Percentiles rank a stretch among this genome's conserved stretches.
Evolutionary conservation across 2,797 vertebrate genomes (phyloP).

Genomic region (Tamandua tetradactyla): DNA sequence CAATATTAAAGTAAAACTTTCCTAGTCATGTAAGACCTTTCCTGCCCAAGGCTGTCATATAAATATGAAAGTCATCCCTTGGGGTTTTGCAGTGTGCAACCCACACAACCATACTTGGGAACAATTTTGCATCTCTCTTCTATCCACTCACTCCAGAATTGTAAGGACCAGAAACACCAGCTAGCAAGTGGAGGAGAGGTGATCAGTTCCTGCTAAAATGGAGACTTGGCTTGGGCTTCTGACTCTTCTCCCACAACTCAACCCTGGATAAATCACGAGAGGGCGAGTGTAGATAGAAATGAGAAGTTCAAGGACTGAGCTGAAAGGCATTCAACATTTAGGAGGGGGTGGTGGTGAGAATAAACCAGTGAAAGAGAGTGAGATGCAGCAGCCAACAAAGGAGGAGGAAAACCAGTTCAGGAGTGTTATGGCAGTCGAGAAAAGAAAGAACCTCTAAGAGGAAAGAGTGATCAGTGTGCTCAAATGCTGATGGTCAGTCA

Average conservation of each 20-base stretch:
- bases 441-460: too few species aligned
- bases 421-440: not conserved
- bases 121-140: not conserved
- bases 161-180: not conserved
- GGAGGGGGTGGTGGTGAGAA: too few species aligned
- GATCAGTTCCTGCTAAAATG: not conserved
- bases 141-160: not conserved
- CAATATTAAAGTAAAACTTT: not conserved
- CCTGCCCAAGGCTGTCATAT: not conserved
- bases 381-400: not conserved
- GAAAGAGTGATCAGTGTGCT: not conserved
- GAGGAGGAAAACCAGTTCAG: not conserved
- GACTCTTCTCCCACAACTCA: not conserved
- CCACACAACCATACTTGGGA: not conserved
- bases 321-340: too few species aligned
- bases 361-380: not conserved
- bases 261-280: too few species aligned
- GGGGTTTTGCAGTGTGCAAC: not conserved
- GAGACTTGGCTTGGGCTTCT: not conserved
- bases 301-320: too few species aligned
- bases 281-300: too few species aligned
- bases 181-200: too few species aligned
- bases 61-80: too few species aligned
- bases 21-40: not conserved
- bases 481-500: not conserved